Conservation (phyloP, 2,797 vertebrate species). For the Urosaurus nigricauda region DNA sequence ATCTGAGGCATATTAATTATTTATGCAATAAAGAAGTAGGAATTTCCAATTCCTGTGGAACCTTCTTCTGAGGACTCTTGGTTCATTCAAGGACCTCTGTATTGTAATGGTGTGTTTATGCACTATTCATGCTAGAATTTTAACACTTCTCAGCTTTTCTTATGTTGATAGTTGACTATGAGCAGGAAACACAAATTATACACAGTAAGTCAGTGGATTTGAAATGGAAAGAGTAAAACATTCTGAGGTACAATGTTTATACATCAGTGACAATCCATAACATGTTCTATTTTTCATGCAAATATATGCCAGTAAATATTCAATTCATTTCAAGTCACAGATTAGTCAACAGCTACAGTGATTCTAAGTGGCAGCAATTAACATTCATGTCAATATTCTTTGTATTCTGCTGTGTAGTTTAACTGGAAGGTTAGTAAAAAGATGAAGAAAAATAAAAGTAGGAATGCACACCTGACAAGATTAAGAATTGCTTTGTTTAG, state of each 20-base stretch:
- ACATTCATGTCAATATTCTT: conserved; percentile 63
- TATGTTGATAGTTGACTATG: background rate
- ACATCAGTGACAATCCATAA: conserved; percentile 27
- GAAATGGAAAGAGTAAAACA: conserved; percentile 10
- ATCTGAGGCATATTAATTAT: background rate
- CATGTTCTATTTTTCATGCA: conserved; percentile 59
- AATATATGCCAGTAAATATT: conserved; percentile 64
- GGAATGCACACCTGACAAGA: conserved; percentile 46
- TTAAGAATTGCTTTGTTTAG: conserved; percentile 40
- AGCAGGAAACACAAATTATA: conserved; percentile 11
- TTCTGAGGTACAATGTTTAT: background rate
- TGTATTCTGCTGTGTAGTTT: conserved; percentile 50
- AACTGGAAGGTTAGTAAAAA: conserved; percentile 55
- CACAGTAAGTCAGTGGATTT: conserved; percentile 4
- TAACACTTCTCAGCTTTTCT: background rate
- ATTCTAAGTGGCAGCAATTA: conserved; percentile 71
- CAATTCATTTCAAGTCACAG: conserved; percentile 65
- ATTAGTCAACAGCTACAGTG: conserved; percentile 70
- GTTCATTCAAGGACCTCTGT: background rate
- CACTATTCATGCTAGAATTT: background rate
- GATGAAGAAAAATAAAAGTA: background rate
- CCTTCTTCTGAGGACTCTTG: background rate
- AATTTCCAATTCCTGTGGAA: background rate
- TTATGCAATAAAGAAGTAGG: background rate
- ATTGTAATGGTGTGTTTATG: background rate